These are phyloP conservation scores for Enteromius radiatus DNA, from an alignment of 2,797 vertebrate genomes.

Conservation along the genomic window DNA sequence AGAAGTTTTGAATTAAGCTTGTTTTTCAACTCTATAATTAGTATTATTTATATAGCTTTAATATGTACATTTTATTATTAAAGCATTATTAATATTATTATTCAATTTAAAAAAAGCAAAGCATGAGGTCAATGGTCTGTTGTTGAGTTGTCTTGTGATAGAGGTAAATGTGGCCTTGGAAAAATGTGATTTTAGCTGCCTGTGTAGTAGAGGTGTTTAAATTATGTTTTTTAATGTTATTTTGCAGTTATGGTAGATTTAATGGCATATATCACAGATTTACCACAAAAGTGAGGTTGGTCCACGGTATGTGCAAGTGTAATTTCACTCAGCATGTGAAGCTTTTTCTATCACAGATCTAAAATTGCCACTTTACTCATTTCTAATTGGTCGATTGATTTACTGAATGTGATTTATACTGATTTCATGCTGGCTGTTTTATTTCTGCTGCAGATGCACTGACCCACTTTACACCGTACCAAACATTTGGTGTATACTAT, in stretches of 20 bases:
- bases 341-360: background rate
- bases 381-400: conserved; percentile 14
- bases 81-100: background rate
- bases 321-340: background rate
- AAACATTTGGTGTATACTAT: background rate
- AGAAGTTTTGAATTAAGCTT: background rate
- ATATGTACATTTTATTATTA: background rate
- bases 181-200: background rate
- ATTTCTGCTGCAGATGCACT: background rate
- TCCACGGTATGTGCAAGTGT: background rate
- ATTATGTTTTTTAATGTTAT: background rate
- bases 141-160: background rate
- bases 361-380: background rate
- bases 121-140: background rate
- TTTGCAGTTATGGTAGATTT: background rate
- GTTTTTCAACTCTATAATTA: background rate
- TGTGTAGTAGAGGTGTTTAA: background rate
- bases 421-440: background rate
- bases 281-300: no score
- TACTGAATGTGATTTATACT: conserved; percentile 1
- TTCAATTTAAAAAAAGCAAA: background rate
- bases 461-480: background rate
- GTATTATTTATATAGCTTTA: background rate
- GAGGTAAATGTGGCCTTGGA: background rate
- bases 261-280: conserved; percentile 12